These are phyloP conservation scores for Acanthococcus lagerstroemiae DNA, from an alignment of 2,888 invertebrate genomes.

Conservation along the genomic window DNA sequence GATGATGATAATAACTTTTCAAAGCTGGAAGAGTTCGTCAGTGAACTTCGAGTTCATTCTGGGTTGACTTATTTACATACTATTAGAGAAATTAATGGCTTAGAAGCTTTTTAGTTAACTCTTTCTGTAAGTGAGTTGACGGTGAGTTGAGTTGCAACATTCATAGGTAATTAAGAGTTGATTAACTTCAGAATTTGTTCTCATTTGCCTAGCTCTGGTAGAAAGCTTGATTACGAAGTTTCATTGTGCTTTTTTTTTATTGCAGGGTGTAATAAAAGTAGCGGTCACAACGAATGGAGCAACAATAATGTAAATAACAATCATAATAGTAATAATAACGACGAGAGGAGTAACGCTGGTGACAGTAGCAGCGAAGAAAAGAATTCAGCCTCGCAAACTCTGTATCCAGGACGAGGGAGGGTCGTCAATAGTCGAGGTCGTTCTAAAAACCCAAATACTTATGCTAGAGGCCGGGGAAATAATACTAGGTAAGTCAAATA, in stretches of 20 bases:
- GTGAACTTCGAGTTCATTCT: too few relatives aligned
- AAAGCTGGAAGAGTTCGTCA: too few relatives aligned
- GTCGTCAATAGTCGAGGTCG: slow-evolving; percentile 14
- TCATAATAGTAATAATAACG: not conserved
- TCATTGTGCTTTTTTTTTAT: not conserved
- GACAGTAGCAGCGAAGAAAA: slow-evolving; percentile 24
- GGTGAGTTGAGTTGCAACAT: too few relatives aligned
- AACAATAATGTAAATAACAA: not conserved
- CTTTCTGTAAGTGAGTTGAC: too few relatives aligned
- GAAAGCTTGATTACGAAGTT: not conserved
- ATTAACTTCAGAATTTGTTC: too few relatives aligned
- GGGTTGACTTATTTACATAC: too few relatives aligned
- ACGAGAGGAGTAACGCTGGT: slow-evolving; percentile 17
- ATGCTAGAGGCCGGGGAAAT: slow-evolving; percentile 13
- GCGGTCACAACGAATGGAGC: not conserved
- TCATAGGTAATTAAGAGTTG: too few relatives aligned
- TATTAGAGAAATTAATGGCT: too few relatives aligned
- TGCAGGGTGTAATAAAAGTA: not conserved
- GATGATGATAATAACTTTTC: too few relatives aligned
- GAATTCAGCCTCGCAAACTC: not conserved
- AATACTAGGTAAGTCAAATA: slow-evolving; percentile 6
- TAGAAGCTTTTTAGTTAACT: too few relatives aligned
- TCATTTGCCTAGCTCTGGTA: not conserved
- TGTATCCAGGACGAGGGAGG: slow-evolving; percentile 8
- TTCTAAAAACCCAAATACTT: slow-evolving; percentile 1